Percentiles rank a stretch among this genome's conserved stretches.
Conservation (phyloP, 2,113 vertebrate species). For the Morphnarchus princeps region DNA sequence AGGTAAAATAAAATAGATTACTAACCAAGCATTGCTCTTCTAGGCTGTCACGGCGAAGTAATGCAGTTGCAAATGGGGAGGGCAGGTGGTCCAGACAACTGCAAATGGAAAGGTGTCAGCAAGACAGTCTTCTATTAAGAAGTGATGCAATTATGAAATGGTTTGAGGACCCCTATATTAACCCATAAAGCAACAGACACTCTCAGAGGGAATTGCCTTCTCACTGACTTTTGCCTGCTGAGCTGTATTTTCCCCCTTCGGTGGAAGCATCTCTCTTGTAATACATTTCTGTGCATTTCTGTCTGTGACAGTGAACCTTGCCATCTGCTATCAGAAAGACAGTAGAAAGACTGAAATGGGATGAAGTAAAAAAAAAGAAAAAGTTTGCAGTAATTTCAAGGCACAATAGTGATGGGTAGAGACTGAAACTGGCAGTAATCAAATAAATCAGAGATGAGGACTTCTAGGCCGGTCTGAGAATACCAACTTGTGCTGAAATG, state of each 20-base stretch:
- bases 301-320: background rate
- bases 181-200: conserved; percentile 16
- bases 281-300: background rate
- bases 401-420: background rate
- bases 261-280: background rate
- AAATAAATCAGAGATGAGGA: background rate
- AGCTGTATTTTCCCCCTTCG: background rate
- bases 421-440: background rate
- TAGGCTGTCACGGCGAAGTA: background rate
- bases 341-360: background rate
- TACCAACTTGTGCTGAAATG: background rate
- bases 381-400: background rate
- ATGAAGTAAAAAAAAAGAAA: background rate
- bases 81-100: conserved; percentile 50
- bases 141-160: conserved; percentile 42
- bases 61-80: conserved; percentile 35
- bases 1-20: conserved; percentile 1
- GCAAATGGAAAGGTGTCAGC: conserved; percentile 61
- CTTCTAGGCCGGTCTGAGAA: background rate
- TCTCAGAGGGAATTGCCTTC: conserved; percentile 19
- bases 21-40: conserved; percentile 1
- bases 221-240: conserved; percentile 49
- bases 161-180: conserved; percentile 36
- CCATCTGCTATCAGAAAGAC: background rate
- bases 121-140: conserved; percentile 45